Percentiles rank a stretch among this genome's conserved stretches.
phyloP scores from a whole-genome alignment of 2,113 vertebrate species.

The Aspiorhynchus laticeps region DNA sequence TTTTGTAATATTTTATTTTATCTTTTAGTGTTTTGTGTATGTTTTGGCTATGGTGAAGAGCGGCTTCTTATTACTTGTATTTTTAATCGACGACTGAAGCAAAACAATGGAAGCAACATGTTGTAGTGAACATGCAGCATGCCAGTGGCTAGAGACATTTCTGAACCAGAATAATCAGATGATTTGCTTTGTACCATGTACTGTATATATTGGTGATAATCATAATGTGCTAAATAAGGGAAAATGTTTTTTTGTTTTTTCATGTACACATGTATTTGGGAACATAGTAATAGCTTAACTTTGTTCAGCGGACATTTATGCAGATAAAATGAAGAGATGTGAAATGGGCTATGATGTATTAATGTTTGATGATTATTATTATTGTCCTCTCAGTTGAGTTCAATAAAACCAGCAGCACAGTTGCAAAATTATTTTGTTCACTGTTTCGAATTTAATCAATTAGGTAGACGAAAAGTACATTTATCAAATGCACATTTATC shows the following conservation, averaged over 20 bases:
- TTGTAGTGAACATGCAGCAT: conserved; percentile 58
- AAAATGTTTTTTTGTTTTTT: conserved; percentile 37
- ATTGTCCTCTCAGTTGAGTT: conserved; percentile 45
- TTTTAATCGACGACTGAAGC: conserved; percentile 50
- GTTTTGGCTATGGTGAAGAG: conserved; percentile 39
- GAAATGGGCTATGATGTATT: conserved; percentile 50
- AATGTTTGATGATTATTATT: conserved; percentile 40
- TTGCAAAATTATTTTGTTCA: not conserved
- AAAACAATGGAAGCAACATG: conserved; percentile 41
- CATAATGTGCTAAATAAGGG: conserved; percentile 56
- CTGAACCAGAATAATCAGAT: conserved; percentile 45
- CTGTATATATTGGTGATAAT: conserved; percentile 53
- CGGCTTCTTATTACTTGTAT: conserved; percentile 32
- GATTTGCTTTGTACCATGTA: conserved; percentile 56
- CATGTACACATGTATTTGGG: conserved; percentile 56
- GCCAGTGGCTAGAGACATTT: conserved; percentile 53
- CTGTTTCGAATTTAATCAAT: not conserved
- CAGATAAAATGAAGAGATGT: conserved; percentile 21
- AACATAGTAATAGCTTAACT: conserved; percentile 52
- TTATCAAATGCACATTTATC: not conserved
- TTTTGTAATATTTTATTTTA: conserved; percentile 56
- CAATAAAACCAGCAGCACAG: conserved; percentile 58
- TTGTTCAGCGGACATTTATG: conserved; percentile 30
- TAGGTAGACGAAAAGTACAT: not conserved
- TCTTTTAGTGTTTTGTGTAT: conserved; percentile 48